Base-by-base conservation (phyloP, 2,888 invertebrate species). In the Quadriops clusia region DNA sequence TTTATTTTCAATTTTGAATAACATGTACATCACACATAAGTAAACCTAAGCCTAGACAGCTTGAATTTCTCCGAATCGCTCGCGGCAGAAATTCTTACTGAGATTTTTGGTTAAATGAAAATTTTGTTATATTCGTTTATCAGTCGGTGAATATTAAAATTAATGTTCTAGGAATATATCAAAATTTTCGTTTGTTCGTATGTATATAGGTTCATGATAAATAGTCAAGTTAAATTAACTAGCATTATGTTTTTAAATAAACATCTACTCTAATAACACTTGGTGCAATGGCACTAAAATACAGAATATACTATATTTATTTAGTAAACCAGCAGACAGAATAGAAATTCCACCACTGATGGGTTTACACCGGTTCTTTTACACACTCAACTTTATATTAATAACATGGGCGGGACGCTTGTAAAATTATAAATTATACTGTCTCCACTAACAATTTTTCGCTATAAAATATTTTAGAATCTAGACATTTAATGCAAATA, bases 11-110 rank as follows among this genome's bases (percentile, higher is more conserved):
- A 59, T 61, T 60, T 61, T 56, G 59, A 59, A 58, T 56, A 60
- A 60, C 61, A 61, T 60, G 53, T 61, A 61, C 62, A 62, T 60
- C 61, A 62, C 62, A 61, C 61, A 60, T 56, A 56, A 51, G 48
- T 55, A 51, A 52, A 50, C 51, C 56, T 55, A 51, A 53, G 49
- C 47, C 57, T 57, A 56, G 38, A 47, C 36, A 36, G 31, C n/a
- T n/a, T 32, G 36, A 33, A 36, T 30, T 17, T 32, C 26, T n/a
- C n/a, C n/a, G n/a, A n/a, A n/a, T n/a, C n/a, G n/a, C n/a, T n/a
- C n/a, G n/a, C n/a, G n/a, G n/a, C n/a, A n/a, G 24, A 35, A 35
- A 32, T 35, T 35, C 28, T 34, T n/a, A n/a, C n/a, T n/a, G n/a
- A 24, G 21, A 30, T 49, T 51, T 56, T 57, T 54, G 51, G 55